Evolutionary conservation across 2,113 vertebrate species (phyloP), one percentile per base, ranked within the genome.

Genomic region (Calyptommatus sinebrachiatus): DNA sequence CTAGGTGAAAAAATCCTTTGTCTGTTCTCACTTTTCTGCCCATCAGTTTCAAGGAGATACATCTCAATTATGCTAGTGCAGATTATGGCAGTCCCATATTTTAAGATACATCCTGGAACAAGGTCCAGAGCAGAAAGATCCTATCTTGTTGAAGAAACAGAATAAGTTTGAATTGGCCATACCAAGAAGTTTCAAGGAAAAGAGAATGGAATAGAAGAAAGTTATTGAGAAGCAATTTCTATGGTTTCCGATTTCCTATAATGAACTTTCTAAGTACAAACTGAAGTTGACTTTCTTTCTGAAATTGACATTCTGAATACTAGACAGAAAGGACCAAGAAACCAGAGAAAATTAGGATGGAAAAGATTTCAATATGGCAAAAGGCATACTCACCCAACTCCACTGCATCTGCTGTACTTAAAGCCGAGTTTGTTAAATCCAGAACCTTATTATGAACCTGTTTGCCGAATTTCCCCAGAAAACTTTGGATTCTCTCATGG

Each of bases 401-500:
- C 73, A 93, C 82, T 83, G 95, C 22, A 28, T 96, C 96, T 1
- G 89, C 91, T 1, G 93, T 90, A 4, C 90, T 96, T 72, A 97
- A 88, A 2, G 94, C 92, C 82, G 95, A 95, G 78, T 95, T 96
- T 74, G 91, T 94, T 81, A 97, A 89, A 70, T 93, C 94, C 16
- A 97, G 88, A 70, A 77, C 93, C 50, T 89, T 88, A 82, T 87
- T 91, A 81, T 92, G 90, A 1, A 90, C 71, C 31, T 91, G 94
- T 91, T 95, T 96, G 45, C 96, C 95, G 71, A 96, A 61, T 81
- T 93, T 95, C 90, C 95, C 91, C 87, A 96, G 88, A 85, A 97
- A 95, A 67, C 91, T 89, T 29, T 93, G 86, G 7, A 96, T 92
- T 76, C 92, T 89, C 9, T 95, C 92, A 91, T 94, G 94, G 67